These are phyloP conservation scores for Peromyscus aztecus DNA, from an alignment of 2,797 vertebrate species.

Conservation along the genomic window DNA sequence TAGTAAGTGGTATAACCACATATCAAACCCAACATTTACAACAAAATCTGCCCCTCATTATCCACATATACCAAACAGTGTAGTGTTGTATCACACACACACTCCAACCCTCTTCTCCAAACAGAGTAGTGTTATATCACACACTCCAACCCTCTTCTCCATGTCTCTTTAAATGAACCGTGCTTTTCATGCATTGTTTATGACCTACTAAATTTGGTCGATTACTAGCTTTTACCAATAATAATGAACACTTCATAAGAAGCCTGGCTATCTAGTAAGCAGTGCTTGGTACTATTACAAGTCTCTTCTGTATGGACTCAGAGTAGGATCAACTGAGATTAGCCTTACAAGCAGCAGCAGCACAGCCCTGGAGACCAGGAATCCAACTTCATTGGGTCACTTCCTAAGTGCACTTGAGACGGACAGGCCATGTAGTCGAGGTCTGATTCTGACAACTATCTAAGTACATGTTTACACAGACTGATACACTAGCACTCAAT, in stretches of 20 bases:
- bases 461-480: background rate
- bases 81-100: background rate
- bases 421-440: slow-evolving; percentile 29
- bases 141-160: background rate
- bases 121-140: background rate
- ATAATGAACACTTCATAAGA: background rate
- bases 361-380: background rate
- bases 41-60: background rate
- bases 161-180: background rate
- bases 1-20: background rate
- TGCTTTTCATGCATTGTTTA: slow-evolving; percentile 45
- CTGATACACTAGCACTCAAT: slow-evolving; percentile 1
- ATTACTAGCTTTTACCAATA: background rate
- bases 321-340: slow-evolving; percentile 3
- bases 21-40: background rate
- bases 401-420: background rate
- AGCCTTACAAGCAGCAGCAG: background rate
- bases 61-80: background rate
- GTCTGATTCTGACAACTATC: background rate
- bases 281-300: background rate
- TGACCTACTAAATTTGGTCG: slow-evolving; percentile 1
- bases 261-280: background rate
- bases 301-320: background rate
- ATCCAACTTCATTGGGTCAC: background rate
- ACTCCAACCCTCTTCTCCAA: slow-evolving; percentile 5